These are phyloP conservation scores for Diprion similis DNA, from an alignment of 1,140 invertebrate genomes.

Conservation along the genomic window DNA sequence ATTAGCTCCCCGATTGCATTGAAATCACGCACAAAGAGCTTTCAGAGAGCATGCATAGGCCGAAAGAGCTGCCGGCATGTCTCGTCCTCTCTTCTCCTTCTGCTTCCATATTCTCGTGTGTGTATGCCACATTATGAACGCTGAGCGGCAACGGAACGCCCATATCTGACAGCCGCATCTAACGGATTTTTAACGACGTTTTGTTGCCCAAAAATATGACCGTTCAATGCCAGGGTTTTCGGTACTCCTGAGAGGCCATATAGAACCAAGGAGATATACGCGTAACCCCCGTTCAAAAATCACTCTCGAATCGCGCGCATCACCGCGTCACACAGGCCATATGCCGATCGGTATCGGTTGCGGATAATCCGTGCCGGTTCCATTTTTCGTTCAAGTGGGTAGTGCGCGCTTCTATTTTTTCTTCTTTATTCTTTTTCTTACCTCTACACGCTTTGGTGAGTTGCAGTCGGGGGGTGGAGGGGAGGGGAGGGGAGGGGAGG, in stretches of 20 bases:
- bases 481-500: conserved; percentile 25
- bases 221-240: conserved; percentile 18
- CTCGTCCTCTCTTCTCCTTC: conserved; percentile 29
- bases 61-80: not conserved
- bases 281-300: not conserved
- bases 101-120: not conserved
- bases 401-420: not conserved
- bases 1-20: conserved; percentile 60
- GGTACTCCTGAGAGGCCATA: not conserved
- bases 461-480: conserved; percentile 6
- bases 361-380: not conserved
- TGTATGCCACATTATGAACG: conserved; percentile 25
- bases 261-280: not conserved
- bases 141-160: conserved; percentile 36
- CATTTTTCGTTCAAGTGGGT: not conserved
- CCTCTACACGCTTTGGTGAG: conserved; percentile 35
- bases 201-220: conserved; percentile 53
- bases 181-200: conserved; percentile 62
- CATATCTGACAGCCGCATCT: conserved; percentile 57
- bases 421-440: not conserved
- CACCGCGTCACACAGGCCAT: not conserved
- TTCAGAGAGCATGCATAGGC: conserved; percentile 43
- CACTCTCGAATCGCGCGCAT: not conserved
- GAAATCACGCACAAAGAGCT: conserved; percentile 60
- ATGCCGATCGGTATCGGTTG: conserved; percentile 10